Evolutionary conservation across 2,113 vertebrate species (phyloP).

Genomic region (Oreotrochilus melanogaster): DNA sequence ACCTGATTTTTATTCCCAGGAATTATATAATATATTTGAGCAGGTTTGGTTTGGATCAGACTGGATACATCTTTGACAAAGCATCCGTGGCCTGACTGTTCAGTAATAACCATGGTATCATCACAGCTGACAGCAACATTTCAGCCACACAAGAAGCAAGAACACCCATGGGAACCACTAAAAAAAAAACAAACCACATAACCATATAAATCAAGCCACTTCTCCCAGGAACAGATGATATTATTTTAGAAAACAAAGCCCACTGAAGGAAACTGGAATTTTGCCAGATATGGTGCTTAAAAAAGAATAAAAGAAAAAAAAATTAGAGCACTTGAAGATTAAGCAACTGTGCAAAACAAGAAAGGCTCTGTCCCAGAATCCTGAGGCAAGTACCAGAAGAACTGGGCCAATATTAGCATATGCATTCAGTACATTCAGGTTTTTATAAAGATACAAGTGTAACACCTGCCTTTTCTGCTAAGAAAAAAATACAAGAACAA

Average conservation of each 20-base stretch:
- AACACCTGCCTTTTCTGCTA: conserved; percentile 3
- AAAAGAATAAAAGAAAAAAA: background rate
- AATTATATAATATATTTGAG: background rate
- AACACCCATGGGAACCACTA: background rate
- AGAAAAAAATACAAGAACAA: background rate
- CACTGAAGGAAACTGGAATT: background rate
- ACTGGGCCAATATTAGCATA: conserved; percentile 65
- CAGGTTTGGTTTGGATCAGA: background rate
- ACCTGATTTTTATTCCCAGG: background rate
- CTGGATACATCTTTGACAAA: background rate
- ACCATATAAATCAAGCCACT: background rate
- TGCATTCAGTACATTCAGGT: background rate
- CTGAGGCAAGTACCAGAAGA: conserved; percentile 38
- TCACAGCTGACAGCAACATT: background rate
- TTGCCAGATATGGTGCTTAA: background rate
- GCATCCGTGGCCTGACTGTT: background rate
- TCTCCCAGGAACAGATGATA: background rate
- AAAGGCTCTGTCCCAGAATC: conserved; percentile 1
- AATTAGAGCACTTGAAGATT: conserved; percentile 46
- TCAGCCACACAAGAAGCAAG: background rate
- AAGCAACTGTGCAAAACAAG: conserved; percentile 26
- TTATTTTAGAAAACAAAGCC: conserved; percentile 24
- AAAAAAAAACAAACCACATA: background rate
- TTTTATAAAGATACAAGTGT: background rate
- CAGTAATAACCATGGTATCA: background rate